Base-by-base conservation (phyloP, 2,888 invertebrate genomes). In the Pogonocherus hispidulus region DNA sequence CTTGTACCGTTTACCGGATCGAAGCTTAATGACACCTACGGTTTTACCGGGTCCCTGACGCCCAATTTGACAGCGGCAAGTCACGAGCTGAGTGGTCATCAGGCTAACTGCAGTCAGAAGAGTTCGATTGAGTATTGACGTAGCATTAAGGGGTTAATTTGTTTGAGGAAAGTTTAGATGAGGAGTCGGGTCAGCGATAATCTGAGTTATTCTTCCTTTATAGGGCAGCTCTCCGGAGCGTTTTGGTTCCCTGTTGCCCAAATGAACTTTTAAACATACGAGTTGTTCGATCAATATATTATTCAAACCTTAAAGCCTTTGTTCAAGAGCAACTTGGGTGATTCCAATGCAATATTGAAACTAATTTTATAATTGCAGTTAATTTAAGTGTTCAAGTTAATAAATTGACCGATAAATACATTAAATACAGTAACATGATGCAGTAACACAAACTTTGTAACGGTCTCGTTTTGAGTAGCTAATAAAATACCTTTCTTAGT, bases 1-100 rank as follows among this genome's bases (percentile, higher is more conserved):
- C 68, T 71, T 68, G 51, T 46, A 20, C 57, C 65, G 66, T 63
- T 66, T 69, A 56, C 1, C 22, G 57, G 16, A 63, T 63, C 55
- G 56, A n/a, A 19, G 54, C 44, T 70, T 70, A 70, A 70, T 63
- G 70, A 63, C 70, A 67, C 69, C 69, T 69, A 67, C 18, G 37
- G 37, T 56, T n/a, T n/a, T n/a, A n/a, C n/a, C n/a, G n/a, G 20
- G 18, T 18, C 19, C 32, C 23, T 20, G 44, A 16, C 18, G 32
- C 47, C 11, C 47, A 19, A 35, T 64, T 49, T 16, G 44, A 16
- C 51, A 19, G 37, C 19, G 4, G 20, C 44, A 41, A 41, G 20
- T 57, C 46, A 18, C 22, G 14, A 22, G 37, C 55, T n/a, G 57
- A 57, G 20, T 32, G 47, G 59, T 47, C 59, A 59, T 59, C 47